Conservation (phyloP, 1,140 invertebrate genomes). For the Platyscapa corneri region DNA sequence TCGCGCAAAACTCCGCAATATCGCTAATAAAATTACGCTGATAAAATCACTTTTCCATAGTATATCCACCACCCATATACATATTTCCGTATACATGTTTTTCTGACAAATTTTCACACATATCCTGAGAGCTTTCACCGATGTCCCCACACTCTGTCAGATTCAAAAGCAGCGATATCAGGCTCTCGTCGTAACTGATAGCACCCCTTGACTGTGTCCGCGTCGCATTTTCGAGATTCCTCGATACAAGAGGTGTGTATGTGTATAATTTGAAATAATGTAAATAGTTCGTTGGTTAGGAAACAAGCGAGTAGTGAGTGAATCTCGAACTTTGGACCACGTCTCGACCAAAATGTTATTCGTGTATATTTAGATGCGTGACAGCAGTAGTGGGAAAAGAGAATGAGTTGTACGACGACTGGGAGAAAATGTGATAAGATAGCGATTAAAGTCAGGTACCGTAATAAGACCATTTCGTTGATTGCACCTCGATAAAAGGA, state of each 20-base stretch:
- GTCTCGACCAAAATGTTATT: neutral
- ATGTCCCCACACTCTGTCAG: neutral
- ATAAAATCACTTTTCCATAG: conserved; percentile 5
- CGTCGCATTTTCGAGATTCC: conserved; percentile 28
- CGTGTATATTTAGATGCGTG: neutral
- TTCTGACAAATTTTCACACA: neutral
- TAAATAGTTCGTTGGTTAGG: conserved; percentile 2
- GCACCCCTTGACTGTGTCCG: neutral
- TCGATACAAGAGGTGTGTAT: neutral
- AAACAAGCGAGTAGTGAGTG: neutral
- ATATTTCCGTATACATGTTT: neutral
- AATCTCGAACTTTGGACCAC: neutral
- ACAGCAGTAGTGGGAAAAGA: neutral
- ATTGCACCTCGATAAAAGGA: conserved; percentile 26
- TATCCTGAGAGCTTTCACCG: neutral
- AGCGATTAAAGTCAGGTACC: neutral
- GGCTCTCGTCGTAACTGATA: neutral
- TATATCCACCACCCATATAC: neutral
- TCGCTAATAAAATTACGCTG: neutral
- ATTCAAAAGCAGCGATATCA: neutral
- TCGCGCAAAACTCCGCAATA: neutral
- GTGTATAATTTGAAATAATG: conserved; percentile 35
- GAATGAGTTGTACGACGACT: neutral
- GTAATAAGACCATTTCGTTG: neutral
- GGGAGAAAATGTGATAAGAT: conserved; percentile 12